Evolutionary conservation across 2,888 invertebrate genomes (phyloP), one percentile per base, ranked within the genome.

Genomic region (Adineta ricciae): DNA sequence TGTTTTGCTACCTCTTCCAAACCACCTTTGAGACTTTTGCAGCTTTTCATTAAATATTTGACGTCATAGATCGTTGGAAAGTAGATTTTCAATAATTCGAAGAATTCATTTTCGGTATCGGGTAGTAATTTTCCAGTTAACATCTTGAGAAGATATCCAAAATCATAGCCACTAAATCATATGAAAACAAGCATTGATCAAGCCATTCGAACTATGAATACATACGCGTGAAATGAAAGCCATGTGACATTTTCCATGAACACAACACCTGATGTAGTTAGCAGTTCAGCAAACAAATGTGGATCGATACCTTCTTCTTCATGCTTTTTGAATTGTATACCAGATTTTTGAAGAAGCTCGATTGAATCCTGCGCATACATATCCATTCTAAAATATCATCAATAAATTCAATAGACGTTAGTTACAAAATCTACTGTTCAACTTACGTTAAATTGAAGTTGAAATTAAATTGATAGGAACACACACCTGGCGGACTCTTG

Each of bases 381-480:
- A 72, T 85, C 85, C 54, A 83, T 83, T 11, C 83, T 85, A 84
- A 84, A 54, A 19, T 8, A 41, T 0, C 36, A 78, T 50, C 8
- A 46, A 11, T 8, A 8, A 11, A 46, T 46, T 8, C 11, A 46
- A 46, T 5, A 46, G 11, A 46, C 46, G 11, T 64, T 11, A n/a
- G 24, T 7, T 2, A 27, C 5, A 27, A 64, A 7, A 64, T 27
- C 27, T 64, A 7, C 64, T 21, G 24, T 86, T n/a, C n/a, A n/a
- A 92, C 94, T 93, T 93, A 97, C 95, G 94, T 94, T 87, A 98
- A 92, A 91, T 96, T 97, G 89, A 99, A 99, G 92, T 97, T 97
- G 91, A 99, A 99, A 92, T 99, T 99, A 91, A 99, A 99, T 91
- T 99, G 99, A 97, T 98, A 99, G 72, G 99, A 98, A 84, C 91